Evolutionary conservation across 2,113 vertebrate genomes (phyloP), one percentile per base, ranked within the genome.

Genomic region (Donacobius atricapilla): DNA sequence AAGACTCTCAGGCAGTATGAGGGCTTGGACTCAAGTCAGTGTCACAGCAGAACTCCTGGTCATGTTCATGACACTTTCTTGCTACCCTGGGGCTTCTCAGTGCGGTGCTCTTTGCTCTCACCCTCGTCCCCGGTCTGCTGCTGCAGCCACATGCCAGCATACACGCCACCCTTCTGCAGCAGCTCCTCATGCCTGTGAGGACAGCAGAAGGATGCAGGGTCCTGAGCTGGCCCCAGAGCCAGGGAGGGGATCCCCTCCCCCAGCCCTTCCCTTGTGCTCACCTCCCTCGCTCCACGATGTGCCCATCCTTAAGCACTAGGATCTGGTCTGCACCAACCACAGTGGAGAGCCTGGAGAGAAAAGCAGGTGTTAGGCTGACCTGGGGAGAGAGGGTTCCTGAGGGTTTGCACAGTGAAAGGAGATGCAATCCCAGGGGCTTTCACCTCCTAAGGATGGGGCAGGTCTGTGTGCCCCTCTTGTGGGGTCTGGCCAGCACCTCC

Each of bases 271-370:
- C 22, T 11, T 8, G 11, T 8, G 40, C 97, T 95, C 94, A 99
- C 99, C 99, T 97, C 94, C 99, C 99, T 56, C 98, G 97, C 89
- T 99, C 99, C 6, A 96, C 97, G 0, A 99, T 98, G 75, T 90
- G 97, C 31, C 99, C 99, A 0, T 99, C 98, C 21, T 96, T 98
- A 83, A 99, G 96, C 60, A 99, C 99, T 27, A 99, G 98, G 92
- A 99, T 99, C 97, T 99, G 99, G 95, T 99, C 99, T 30, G 99
- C 99, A 12, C 76, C 97, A 5, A 99, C 98, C 79, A 99, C 98
- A 0, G 99, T 99, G 25, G 99, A 99, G 51, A 99, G 97, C 95
- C 99, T 99, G 91, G 12, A 23, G 45, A 33, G 48, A 51, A 48
- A 16, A 48, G 13, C 33, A 40, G 8, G 8, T 18, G 15, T 60